phyloP scores from a whole-genome alignment of 1,140 invertebrate genomes.

The Zaprionus capensis region DNA sequence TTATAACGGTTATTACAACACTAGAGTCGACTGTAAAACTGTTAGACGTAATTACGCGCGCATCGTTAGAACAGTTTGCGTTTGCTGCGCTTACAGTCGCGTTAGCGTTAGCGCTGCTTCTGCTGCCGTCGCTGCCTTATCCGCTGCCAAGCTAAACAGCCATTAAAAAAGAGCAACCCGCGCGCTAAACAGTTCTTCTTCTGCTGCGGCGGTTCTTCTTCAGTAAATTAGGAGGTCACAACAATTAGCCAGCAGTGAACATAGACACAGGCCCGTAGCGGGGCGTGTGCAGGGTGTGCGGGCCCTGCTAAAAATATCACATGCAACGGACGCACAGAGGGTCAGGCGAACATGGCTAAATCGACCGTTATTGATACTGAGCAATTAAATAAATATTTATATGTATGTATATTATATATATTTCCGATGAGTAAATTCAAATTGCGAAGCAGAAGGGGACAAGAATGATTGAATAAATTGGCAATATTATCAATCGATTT shows the following conservation, averaged over 20 bases:
- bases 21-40: constrained; percentile 57
- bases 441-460: too few relatives aligned
- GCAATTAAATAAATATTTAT: too few relatives aligned
- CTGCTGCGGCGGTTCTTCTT: constrained; percentile 65
- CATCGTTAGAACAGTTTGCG: constrained; percentile 81
- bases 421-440: too few relatives aligned
- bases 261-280: too few relatives aligned
- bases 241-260: constrained; percentile 83
- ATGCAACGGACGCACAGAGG: too few relatives aligned
- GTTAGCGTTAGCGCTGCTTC: constrained; percentile 26
- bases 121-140: neutral
- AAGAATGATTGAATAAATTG: too few relatives aligned
- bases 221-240: constrained; percentile 84
- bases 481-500: too few relatives aligned
- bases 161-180: constrained; percentile 49
- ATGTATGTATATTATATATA: too few relatives aligned
- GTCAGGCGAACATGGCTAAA: too few relatives aligned
- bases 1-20: constrained; percentile 78
- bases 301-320: too few relatives aligned
- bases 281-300: too few relatives aligned
- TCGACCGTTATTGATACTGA: too few relatives aligned
- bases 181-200: constrained; percentile 37
- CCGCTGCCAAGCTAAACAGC: constrained; percentile 48
- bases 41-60: constrained; percentile 70
- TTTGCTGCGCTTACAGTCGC: constrained; percentile 32